Percentiles rank a stretch among this genome's conserved stretches.
Conservation (phyloP, 1,140 invertebrate genomes). For the Sitobion miscanthi region DNA sequence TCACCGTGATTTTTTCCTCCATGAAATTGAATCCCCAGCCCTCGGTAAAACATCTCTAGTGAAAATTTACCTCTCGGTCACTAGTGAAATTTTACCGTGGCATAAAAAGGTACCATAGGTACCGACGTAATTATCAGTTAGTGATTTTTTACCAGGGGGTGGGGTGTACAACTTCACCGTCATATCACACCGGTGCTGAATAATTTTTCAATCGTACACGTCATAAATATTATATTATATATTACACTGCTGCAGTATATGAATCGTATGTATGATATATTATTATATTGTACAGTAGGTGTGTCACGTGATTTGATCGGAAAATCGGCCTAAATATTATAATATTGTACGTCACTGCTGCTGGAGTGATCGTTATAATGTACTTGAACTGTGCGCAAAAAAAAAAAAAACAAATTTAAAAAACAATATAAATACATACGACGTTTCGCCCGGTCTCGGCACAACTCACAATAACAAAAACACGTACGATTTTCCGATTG, state of each 20-base stretch:
- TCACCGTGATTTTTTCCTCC: background rate
- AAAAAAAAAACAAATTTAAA: background rate
- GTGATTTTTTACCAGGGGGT: background rate
- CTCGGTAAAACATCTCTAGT: background rate
- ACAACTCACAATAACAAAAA: background rate
- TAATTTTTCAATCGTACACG: background rate
- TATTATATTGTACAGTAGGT: background rate
- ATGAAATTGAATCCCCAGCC: background rate
- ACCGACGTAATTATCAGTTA: background rate
- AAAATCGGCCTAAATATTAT: background rate
- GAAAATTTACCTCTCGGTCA: background rate
- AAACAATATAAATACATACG: no score
- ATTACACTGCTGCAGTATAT: conserved; percentile 7
- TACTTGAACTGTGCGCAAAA: background rate
- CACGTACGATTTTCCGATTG: background rate
- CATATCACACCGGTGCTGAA: background rate
- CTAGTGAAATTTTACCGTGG: background rate
- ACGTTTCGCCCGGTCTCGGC: background rate
- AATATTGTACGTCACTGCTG: background rate
- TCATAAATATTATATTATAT: conserved; percentile 2
- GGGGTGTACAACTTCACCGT: background rate
- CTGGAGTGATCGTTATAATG: background rate
- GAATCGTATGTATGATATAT: background rate
- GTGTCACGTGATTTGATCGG: background rate
- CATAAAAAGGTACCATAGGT: background rate